phyloP scores from a whole-genome alignment of 2,113 vertebrate genomes.

The Serinus canaria region DNA sequence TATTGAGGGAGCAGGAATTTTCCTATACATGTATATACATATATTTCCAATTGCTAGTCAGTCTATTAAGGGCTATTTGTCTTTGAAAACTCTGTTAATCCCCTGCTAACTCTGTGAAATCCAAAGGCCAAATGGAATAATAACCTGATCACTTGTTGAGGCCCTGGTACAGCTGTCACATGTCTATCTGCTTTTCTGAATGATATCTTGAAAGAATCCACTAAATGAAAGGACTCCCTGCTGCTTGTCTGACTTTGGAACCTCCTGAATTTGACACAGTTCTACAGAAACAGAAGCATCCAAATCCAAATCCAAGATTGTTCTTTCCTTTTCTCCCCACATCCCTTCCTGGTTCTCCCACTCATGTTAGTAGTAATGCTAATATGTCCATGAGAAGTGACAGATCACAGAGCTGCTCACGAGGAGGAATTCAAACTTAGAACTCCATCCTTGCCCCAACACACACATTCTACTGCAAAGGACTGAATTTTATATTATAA shows the following conservation, averaged over 20 bases:
- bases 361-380: not conserved
- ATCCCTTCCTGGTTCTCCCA: not conserved
- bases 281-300: not conserved
- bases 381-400: not conserved
- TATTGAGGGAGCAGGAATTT: not conserved
- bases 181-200: not conserved
- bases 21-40: not conserved
- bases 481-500: not conserved
- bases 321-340: not conserved
- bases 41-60: not conserved
- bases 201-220: not conserved
- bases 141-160: not conserved
- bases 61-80: not conserved
- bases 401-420: not conserved
- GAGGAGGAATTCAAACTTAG: not conserved
- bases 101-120: not conserved
- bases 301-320: not conserved
- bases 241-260: not conserved
- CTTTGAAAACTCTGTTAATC: not conserved
- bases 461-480: not conserved
- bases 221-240: rapidly evolving
- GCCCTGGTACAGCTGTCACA: not conserved
- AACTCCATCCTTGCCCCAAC: rapidly evolving
- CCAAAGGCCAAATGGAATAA: not conserved
- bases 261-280: not conserved